Evolutionary conservation across 2,888 invertebrate species (phyloP), one percentile per base, ranked within the genome.

Genomic region (Pristionchus maxplancki): DNA sequence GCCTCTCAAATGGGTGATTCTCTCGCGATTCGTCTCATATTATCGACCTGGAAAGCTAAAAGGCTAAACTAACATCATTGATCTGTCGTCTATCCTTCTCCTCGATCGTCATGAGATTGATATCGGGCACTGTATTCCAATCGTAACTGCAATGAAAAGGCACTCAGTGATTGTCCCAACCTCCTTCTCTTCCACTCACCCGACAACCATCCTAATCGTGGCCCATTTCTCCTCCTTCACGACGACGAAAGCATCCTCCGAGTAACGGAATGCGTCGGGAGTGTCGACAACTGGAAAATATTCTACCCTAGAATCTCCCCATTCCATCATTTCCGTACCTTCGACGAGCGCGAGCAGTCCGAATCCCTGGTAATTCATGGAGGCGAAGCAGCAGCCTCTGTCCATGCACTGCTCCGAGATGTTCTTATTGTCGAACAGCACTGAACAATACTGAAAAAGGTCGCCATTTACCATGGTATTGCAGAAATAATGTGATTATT

Each of bases 191-290:
- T 9, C 20, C 20, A 86, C 86, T 67, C 48, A 86, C 86, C 28
- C 44, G 28, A 86, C 31, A 4, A 86, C 44, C 86, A 86, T 86
- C 13, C 86, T 62, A 6, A 86, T 67, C 48, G 67, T 24, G 13
- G 62, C 58, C 44, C 44, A 86, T 20, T 67, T 64, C 64, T 86
- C 86, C 17, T 86, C 86, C 67, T 67, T 40, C 24, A 86, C 86
- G 15, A 86, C 86, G 1, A 86, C 44, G 31, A 86, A 37, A 5
- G n/a, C 24, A 15, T 84, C 44, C 24, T 62, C 13, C 28, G 48
- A 9, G n/a, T 37, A 2, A 8, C 37, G 24, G 48, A 50, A 84
- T 8, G 62, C 84, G 1, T 28, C 44, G 20, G 84, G 84, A 34
- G 84, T 40, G 44, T 84, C 84, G 2, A 84, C 84, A 6, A 84